These are phyloP conservation scores for Itoplectis maculator DNA, from an alignment of 2,888 invertebrate species.

Conservation along the genomic window DNA sequence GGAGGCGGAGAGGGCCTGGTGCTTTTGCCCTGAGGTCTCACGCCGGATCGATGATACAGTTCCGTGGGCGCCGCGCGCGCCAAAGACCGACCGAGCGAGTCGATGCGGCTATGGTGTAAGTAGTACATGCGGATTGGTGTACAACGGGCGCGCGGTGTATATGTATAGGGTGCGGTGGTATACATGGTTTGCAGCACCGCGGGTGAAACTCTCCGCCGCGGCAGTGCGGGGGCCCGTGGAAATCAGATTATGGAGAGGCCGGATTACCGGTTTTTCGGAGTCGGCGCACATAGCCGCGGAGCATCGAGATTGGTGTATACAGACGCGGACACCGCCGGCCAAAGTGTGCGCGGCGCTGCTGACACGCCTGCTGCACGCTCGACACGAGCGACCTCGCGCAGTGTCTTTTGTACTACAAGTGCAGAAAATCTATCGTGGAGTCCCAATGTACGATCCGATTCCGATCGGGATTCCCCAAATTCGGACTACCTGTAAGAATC, in stretches of 20 bases:
- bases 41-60: slow-evolving; percentile 65
- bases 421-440: no score
- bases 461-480: no score
- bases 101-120: no score
- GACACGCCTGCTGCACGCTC: background rate
- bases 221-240: slow-evolving; percentile 68
- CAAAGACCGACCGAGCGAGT: slow-evolving; percentile 40
- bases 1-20: slow-evolving; percentile 16
- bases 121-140: no score
- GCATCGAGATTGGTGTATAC: slow-evolving; percentile 52
- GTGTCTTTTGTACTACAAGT: no score
- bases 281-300: slow-evolving; percentile 60
- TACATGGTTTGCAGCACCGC: no score
- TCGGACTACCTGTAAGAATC: no score
- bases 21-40: slow-evolving; percentile 52
- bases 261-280: slow-evolving; percentile 77
- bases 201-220: slow-evolving; percentile 32
- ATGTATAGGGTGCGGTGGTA: background rate
- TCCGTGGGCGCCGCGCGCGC: slow-evolving; percentile 60
- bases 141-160: no score
- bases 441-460: no score
- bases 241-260: slow-evolving; percentile 76
- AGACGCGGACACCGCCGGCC: no score
- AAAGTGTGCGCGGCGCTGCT: no score
- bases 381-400: no score